Conservation (phyloP, 2,888 invertebrate species). For the Eurytoma adleriae region DNA sequence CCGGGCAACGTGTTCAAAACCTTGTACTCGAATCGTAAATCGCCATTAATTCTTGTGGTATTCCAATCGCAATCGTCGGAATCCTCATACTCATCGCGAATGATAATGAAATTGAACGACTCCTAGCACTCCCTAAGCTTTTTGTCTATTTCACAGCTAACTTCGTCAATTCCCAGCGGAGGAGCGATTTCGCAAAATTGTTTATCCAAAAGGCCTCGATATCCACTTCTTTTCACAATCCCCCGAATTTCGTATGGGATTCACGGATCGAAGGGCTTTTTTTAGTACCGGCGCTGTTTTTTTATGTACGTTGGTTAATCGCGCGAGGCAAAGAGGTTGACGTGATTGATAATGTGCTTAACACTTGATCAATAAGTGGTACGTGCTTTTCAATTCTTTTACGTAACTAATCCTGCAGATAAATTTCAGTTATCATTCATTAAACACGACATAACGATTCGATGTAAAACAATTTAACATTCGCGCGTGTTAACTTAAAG, state of each 20-base stretch:
- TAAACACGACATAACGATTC: no score
- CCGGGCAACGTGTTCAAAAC: background rate
- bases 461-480: no score
- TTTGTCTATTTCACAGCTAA: constrained; percentile 6
- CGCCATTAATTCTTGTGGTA: background rate
- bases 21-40: constrained; percentile 21
- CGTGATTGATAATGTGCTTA: no score
- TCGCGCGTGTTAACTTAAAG: no score
- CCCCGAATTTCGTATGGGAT: no score
- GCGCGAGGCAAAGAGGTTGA: no score
- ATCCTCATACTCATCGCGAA: constrained; percentile 44
- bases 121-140: background rate
- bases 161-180: background rate
- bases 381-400: no score
- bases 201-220: constrained; percentile 1
- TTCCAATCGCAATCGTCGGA: constrained; percentile 30
- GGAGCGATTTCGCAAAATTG: constrained; percentile 14
- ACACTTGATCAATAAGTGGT: no score
- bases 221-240: constrained; percentile 5
- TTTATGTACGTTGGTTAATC: constrained; percentile 2
- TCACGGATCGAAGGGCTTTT: no score
- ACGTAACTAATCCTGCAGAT: no score
- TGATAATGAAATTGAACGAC: constrained; percentile 39
- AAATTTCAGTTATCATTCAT: no score
- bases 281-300: no score